Evolutionary conservation across 2,797 vertebrate genomes (phyloP).

Genomic region (Eleutherodactylus coqui): DNA sequence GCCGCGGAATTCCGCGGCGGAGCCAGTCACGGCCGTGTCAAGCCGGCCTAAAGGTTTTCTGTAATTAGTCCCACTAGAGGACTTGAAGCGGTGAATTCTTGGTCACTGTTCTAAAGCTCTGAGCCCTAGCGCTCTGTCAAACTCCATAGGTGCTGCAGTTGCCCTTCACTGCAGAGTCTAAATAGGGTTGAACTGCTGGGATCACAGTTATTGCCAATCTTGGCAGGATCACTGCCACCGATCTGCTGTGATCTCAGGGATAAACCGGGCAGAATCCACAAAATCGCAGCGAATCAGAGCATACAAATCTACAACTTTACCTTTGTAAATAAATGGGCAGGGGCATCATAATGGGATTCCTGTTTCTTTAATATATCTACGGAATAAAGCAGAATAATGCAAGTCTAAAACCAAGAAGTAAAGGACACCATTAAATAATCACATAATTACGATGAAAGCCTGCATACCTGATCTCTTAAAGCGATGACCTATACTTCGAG

Average conservation of each 20-base stretch:
- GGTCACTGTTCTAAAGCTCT: no score
- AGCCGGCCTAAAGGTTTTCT: no score
- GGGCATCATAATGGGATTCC: conserved; percentile 91
- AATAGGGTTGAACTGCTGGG: no score
- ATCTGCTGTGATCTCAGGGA: background rate
- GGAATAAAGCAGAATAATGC: conserved; percentile 52
- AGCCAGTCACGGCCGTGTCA: no score
- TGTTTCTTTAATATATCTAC: conserved; percentile 93
- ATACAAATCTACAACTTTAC: conserved; percentile 72
- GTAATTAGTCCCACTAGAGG: no score
- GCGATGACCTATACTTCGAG: conserved; percentile 95
- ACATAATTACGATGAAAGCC: background rate
- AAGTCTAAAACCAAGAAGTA: background rate
- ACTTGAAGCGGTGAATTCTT: no score
- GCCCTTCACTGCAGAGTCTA: no score
- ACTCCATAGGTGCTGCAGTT: no score
- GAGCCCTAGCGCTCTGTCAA: no score
- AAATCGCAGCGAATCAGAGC: background rate
- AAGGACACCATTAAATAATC: background rate
- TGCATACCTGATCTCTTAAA: conserved; percentile 94
- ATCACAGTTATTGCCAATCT: background rate
- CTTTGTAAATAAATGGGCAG: conserved; percentile 90
- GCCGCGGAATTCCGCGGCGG: no score
- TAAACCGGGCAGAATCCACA: background rate
- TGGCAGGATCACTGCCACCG: background rate